phyloP scores from a whole-genome alignment of 1,140 invertebrate genomes.

The Diorhabda sublineata region DNA sequence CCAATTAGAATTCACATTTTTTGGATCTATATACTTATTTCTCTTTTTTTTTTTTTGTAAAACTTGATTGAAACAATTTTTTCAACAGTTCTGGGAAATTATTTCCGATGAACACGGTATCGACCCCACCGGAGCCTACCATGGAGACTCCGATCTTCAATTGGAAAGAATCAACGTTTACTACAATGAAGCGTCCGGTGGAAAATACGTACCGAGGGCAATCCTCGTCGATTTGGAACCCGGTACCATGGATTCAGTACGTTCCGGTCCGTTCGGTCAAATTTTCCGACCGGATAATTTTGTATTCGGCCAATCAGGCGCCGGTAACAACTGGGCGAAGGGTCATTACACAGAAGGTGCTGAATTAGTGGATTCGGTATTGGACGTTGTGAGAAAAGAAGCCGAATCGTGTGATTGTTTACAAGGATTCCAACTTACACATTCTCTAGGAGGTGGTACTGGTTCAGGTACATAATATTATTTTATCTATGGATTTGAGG shows the following conservation, averaged over 20 bases:
- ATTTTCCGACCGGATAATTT: constrained; percentile 86
- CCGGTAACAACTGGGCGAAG: constrained; percentile 87
- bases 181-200: constrained; percentile 82
- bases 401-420: constrained; percentile 68
- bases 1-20: too few relatives aligned
- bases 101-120: constrained; percentile 90
- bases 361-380: constrained; percentile 67
- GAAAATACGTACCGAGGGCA: constrained; percentile 90
- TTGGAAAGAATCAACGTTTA: constrained; percentile 85
- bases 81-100: constrained; percentile 85
- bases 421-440: constrained; percentile 80
- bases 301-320: constrained; percentile 73
- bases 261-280: constrained; percentile 80
- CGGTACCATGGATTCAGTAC: constrained; percentile 91
- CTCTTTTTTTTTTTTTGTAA: too few relatives aligned
- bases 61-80: constrained; percentile 10
- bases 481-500: too few relatives aligned
- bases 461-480: constrained; percentile 62
- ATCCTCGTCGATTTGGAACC: constrained; percentile 90
- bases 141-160: constrained; percentile 78
- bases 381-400: constrained; percentile 77
- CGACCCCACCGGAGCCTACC: constrained; percentile 76
- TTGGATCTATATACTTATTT: too few relatives aligned
- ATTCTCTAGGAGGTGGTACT: constrained; percentile 82
- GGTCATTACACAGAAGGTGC: constrained; percentile 88